Base-by-base conservation (phyloP, 2,888 invertebrate species). In the Lordiphosa andalusiaca region DNA sequence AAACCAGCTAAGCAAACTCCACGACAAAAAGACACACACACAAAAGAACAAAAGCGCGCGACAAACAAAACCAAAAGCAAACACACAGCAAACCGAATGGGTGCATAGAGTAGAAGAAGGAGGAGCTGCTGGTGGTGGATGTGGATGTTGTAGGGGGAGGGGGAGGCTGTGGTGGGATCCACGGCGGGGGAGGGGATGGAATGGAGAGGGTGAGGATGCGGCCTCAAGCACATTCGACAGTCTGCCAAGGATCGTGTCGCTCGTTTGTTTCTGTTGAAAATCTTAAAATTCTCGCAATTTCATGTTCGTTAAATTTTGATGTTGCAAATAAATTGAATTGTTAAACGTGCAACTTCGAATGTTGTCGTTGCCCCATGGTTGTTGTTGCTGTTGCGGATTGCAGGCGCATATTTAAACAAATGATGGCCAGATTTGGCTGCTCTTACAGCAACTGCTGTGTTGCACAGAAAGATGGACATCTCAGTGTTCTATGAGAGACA, bases 201-300 rank as follows among this genome's bases (percentile, higher is more conserved):
- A 16, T 46, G 37, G 37, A 33, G 58, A 38, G 57, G 52, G 63
- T 53, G 53, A 47, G 16, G 25, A n/a, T 44, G 49, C 41, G 19
- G 30, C 36, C 53, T 44, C 44, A 50, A 61, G 73, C 25, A 73
- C 73, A 60, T 57, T 67, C 67, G 70, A 69, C 72, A 65, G 72
- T 60, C 67, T 59, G 63, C 71, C 44, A 44, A 78, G 84, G 85
- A 84, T 84, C 89, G 88, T 89, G 89, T 88, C 89, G 88, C 88
- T 89, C 86, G 89, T 89, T 89, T 89, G 89, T 89, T 89, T 89
- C 88, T 82, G 75, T 71, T 85, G 87, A 89, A 78, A 88, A 89
- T 87, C 87, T 85, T 88, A 84, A 89, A 88, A 89, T 89, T 89
- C 89, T 86, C 88, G 88, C 88, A 88, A 89, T 88, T 89, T 89